Conservation (phyloP, 1,140 invertebrate genomes). For the Apocrypta bakeri region DNA sequence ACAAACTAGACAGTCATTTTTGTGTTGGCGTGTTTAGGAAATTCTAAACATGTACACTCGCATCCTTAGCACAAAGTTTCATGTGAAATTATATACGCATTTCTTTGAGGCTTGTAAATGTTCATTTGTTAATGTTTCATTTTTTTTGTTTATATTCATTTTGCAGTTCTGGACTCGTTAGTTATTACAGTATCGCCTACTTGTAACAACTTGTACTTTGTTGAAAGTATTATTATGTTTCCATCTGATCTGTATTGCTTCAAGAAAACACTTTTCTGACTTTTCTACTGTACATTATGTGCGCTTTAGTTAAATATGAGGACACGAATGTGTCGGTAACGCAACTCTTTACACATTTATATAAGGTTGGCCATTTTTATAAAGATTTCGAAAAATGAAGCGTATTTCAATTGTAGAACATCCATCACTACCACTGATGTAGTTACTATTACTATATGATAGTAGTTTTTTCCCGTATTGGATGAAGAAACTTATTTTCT, state of each 20-base stretch:
- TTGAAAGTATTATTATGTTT: not conserved
- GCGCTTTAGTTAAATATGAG: not conserved
- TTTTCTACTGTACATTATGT: not conserved
- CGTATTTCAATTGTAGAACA: no score
- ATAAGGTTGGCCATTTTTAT: no score
- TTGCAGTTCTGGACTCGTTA: conserved; percentile 55
- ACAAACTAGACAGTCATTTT: conserved; percentile 50
- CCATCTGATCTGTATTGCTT: not conserved
- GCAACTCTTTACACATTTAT: not conserved
- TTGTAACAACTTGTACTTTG: conserved; percentile 21
- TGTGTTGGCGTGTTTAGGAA: conserved; percentile 48
- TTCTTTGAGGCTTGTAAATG: conserved; percentile 22
- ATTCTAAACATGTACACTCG: conserved; percentile 45
- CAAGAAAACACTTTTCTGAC: conserved; percentile 16
- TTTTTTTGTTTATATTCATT: conserved; percentile 59
- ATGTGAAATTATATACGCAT: conserved; percentile 26
- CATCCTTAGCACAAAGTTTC: conserved; percentile 36
- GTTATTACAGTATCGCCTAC: conserved; percentile 41
- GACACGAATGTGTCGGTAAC: not conserved
- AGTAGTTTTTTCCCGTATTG: no score
- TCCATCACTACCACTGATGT: no score
- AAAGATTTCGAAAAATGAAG: no score
- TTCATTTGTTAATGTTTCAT: conserved; percentile 44
- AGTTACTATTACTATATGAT: no score
- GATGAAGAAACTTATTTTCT: no score